Base-by-base conservation (phyloP, 2,113 vertebrate species). In the Nibea albiflora region DNA sequence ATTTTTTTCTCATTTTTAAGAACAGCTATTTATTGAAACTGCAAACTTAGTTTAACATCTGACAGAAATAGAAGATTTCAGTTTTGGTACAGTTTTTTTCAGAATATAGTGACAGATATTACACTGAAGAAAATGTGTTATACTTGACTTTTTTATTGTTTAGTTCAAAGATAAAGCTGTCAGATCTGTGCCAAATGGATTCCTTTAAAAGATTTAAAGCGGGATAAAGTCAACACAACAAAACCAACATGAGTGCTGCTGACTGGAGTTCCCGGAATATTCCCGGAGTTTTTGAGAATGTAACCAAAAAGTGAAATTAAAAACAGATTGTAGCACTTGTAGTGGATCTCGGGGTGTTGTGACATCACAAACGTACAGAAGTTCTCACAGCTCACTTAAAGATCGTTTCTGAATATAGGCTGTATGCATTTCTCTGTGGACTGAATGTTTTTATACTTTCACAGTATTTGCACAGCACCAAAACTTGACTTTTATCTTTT, bases 21-120 rank as follows among this genome's bases (percentile, higher is more conserved):
- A 58, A 11, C 16, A 39, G 2, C 39, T 84, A 81, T 87, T 85
- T 89, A 85, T 84, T 78, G 42, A 79, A 26, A 15, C 9, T 57
- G 5, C 19, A 11, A 22, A 15, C 2, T 74, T 19, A 47, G 63
- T 69, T 73, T 8, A 24, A 28, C 39, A 50, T 19, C n/a, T 50
- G 11, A 69, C 54, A 3, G n/a, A 53, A 70, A 26, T 53, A 31
- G 14, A 60, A 14, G 1, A n/a, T 57, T 20, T 56, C 17, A 26
- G 31, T 22, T 78, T 77, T 39, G 1, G 44, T 54, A 3, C 2
- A 7, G 0, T 50, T 28, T 74, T 63, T 26, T 1, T 47, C 50
- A 35, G 73, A 73, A 67, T 17, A 28, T 58, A 46, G 44, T 39
- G 35, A 17, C 12, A 46, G 11, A 54, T 77, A 1, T 74, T 50